A percentile compares a stretch with the other conserved stretches of the same genome.
Evolutionary conservation across 2,888 invertebrate genomes (phyloP).

Genomic region (Pollenia angustigena): DNA sequence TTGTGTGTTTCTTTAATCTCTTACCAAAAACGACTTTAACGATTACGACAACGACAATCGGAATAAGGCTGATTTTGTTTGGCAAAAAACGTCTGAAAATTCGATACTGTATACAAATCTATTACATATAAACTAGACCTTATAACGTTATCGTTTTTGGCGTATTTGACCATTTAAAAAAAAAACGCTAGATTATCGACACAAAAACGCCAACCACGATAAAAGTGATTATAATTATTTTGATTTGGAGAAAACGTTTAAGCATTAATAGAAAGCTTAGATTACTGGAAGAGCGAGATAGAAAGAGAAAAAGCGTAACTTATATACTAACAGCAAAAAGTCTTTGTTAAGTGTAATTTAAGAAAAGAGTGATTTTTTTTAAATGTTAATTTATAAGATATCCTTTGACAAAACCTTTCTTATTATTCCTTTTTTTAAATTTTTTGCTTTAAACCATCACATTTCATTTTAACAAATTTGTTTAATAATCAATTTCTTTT

Average conservation of each 20-base stretch:
- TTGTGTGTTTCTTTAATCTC: too few relatives aligned
- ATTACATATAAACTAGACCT: too few relatives aligned
- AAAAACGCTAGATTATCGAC: not conserved
- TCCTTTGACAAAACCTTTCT: not conserved
- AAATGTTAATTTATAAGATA: not conserved
- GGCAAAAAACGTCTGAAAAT: too few relatives aligned
- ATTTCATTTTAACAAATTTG: constrained; percentile 23
- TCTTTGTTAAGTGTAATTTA: constrained; percentile 8
- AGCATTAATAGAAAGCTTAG: constrained; percentile 13
- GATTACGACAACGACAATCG: too few relatives aligned
- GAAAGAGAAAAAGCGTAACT: not conserved
- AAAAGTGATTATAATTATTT: not conserved
- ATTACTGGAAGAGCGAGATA: not conserved
- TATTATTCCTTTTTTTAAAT: constrained; percentile 1
- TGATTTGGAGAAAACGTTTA: not conserved
- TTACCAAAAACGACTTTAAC: too few relatives aligned
- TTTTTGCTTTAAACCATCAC: constrained; percentile 58
- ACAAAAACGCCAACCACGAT: not conserved
- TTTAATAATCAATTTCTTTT: constrained; percentile 20
- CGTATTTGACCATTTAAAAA: constrained; percentile 4
- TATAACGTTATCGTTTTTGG: too few relatives aligned
- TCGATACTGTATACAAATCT: too few relatives aligned
- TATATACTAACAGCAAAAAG: constrained; percentile 1
- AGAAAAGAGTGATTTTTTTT: not conserved
- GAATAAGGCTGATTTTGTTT: too few relatives aligned